phyloP scores from a whole-genome alignment of 1,140 invertebrate genomes.

The Drosophila ogumai region DNA sequence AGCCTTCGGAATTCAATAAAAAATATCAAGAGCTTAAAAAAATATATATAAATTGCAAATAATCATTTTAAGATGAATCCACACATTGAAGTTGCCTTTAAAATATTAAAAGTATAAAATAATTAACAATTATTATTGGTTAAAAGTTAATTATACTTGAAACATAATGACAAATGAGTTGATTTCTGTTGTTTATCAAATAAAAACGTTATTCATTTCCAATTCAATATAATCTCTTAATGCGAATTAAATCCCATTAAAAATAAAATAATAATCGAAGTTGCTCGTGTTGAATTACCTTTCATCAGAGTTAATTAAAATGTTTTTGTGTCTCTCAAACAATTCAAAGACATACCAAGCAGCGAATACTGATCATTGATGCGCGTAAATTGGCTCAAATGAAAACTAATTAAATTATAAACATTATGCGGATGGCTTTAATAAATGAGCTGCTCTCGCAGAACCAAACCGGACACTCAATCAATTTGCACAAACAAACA shows the following conservation, averaged over 20 bases:
- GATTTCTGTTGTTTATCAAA: not conserved
- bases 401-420: constrained; percentile 64
- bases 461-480: constrained; percentile 54
- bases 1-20: not conserved
- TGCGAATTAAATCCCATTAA: constrained; percentile 10
- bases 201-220: not conserved
- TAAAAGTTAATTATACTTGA: not conserved
- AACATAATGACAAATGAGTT: not conserved
- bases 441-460: constrained; percentile 37
- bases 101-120: not conserved
- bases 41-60: not conserved
- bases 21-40: not conserved
- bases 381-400: constrained; percentile 48
- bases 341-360: constrained; percentile 19
- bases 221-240: constrained; percentile 23
- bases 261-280: constrained; percentile 8
- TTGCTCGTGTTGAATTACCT: constrained; percentile 18
- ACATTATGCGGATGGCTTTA: constrained; percentile 44
- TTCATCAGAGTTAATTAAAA: constrained; percentile 29
- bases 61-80: not conserved
- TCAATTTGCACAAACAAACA: constrained; percentile 63
- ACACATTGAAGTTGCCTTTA: not conserved
- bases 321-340: constrained; percentile 4
- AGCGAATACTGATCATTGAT: constrained; percentile 3
- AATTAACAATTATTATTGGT: too few species aligned